A percentile compares a stretch with the other conserved stretches of the same genome.
These are phyloP conservation scores for Colossoma macropomum DNA, from an alignment of 2,113 vertebrate genomes.

Conservation along the genomic window DNA sequence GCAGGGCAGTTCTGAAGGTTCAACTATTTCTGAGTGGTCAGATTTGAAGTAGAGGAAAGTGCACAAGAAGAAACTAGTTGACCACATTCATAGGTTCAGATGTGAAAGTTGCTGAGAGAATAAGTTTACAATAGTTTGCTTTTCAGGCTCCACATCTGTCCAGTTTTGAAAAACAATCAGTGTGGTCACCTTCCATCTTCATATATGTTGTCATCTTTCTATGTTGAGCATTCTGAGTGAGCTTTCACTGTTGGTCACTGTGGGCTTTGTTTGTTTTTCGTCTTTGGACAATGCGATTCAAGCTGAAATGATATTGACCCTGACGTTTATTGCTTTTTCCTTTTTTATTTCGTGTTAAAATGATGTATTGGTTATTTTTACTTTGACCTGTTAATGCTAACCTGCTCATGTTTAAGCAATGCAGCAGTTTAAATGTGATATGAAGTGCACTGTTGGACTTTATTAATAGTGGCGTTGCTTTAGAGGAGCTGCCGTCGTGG, in stretches of 20 bases:
- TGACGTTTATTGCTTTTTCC: neutral
- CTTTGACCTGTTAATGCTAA: neutral
- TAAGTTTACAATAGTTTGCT: neutral
- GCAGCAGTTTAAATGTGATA: neutral
- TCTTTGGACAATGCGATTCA: neutral
- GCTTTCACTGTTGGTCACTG: neutral
- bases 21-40: no score
- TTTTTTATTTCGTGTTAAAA: no score
- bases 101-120: neutral
- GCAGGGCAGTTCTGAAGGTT: no score
- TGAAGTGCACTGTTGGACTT: neutral
- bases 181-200: slow-evolving; percentile 21
- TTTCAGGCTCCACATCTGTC: neutral
- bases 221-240: neutral
- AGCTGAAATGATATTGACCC: no score
- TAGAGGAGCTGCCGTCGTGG: neutral
- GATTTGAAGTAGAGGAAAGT: no score
- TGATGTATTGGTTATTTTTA: neutral
- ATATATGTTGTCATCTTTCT: slow-evolving; percentile 19
- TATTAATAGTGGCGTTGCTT: neutral
- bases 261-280: neutral
- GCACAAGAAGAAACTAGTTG: neutral
- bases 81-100: neutral
- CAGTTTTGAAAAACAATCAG: neutral
- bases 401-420: neutral